These are phyloP conservation scores for Hylaea fasciaria DNA, from an alignment of 2,888 invertebrate genomes.

Conservation along the genomic window DNA sequence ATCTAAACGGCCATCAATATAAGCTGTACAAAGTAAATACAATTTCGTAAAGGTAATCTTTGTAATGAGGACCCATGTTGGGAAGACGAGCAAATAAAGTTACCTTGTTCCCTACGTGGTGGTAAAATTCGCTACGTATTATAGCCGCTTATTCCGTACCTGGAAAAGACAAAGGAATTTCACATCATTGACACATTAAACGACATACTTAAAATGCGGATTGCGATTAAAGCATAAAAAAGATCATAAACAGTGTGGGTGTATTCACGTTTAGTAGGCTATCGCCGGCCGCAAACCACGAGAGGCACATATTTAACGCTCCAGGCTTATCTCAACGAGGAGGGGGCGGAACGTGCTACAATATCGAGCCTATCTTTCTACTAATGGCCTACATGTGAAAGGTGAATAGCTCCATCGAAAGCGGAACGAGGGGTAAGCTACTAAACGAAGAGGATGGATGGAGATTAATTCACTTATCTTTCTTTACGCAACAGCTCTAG, in stretches of 20 bases:
- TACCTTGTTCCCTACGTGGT: conserved; percentile 7
- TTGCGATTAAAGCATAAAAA: conserved; percentile 51
- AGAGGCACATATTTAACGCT: conserved; percentile 74
- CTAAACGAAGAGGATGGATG: conserved; percentile 60
- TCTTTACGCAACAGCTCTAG: conserved; percentile 19
- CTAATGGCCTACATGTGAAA: conserved; percentile 80
- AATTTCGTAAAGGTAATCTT: background rate
- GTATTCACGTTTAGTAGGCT: conserved; percentile 58
- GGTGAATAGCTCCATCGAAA: conserved; percentile 74
- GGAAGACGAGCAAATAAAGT: background rate
- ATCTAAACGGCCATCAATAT: background rate
- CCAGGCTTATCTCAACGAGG: conserved; percentile 71
- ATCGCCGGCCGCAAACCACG: conserved; percentile 62
- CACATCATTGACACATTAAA: conserved; percentile 34
- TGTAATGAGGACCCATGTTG: background rate
- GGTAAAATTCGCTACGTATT: conserved; percentile 2
- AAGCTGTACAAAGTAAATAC: background rate
- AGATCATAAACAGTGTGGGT: conserved; percentile 49
- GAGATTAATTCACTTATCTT: conserved; percentile 60
- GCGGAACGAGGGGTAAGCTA: conserved; percentile 63
- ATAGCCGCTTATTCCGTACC: conserved; percentile 38
- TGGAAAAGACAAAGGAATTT: conserved; percentile 48
- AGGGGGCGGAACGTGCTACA: conserved; percentile 64
- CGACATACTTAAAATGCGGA: conserved; percentile 40
- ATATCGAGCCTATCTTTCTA: conserved; percentile 77